These are phyloP conservation scores for sheep (Ovis aries) DNA, from an alignment of 2,113 vertebrate genomes.

Conservation along the genomic window DNA sequence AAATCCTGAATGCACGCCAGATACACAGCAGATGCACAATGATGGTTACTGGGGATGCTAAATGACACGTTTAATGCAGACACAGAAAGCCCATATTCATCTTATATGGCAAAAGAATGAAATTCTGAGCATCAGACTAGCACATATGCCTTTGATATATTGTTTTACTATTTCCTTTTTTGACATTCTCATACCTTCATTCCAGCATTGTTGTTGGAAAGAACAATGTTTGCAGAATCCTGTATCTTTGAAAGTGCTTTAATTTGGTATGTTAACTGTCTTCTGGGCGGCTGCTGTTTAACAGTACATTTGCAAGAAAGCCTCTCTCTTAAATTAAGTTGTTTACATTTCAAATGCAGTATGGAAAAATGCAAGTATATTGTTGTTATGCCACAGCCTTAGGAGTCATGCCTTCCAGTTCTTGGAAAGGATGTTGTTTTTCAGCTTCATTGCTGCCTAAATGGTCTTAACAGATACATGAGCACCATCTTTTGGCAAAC, in stretches of 20 bases:
- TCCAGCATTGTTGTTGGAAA: neutral
- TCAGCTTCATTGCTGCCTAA: neutral
- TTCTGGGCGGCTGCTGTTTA: slow-evolving; percentile 60
- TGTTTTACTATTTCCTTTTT: neutral
- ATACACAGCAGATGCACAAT: neutral
- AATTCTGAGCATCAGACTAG: neutral
- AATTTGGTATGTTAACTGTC: slow-evolving; percentile 60
- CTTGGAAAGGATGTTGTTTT: neutral
- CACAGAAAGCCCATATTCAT: neutral
- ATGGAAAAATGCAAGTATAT: slow-evolving; percentile 58
- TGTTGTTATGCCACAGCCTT: slow-evolving; percentile 41
- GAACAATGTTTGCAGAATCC: slow-evolving; percentile 24
- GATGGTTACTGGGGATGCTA: neutral
- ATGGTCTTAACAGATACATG: slow-evolving; percentile 10
- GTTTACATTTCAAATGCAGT: slow-evolving; percentile 66
- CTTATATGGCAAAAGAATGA: neutral
- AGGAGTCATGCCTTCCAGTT: neutral
- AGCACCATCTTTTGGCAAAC: slow-evolving; percentile 78
- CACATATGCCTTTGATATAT: neutral
- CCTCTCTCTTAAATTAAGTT: slow-evolving; percentile 67
- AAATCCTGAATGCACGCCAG: neutral
- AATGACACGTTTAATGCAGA: neutral
- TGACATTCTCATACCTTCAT: neutral
- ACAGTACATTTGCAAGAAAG: slow-evolving; percentile 65
- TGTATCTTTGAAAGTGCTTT: slow-evolving; percentile 46